Percentiles rank a stretch among this genome's conserved stretches.
phyloP scores from a whole-genome alignment of 37 sponge, comb jelly and placozoan genomes.

The Tethya wilhelma region DNA sequence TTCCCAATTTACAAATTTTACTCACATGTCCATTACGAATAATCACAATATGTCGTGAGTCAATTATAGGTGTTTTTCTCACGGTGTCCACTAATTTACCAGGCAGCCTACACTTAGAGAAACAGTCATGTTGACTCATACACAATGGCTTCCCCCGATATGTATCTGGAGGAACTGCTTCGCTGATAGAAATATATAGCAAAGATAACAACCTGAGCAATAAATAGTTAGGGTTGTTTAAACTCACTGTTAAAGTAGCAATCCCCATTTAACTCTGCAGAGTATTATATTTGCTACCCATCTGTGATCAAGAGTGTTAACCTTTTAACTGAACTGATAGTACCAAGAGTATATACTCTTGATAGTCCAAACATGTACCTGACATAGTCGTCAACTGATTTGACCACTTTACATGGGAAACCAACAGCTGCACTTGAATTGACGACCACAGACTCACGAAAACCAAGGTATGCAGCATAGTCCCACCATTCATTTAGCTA shows the following conservation, averaged over 20 bases:
- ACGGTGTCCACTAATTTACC: slow-evolving; percentile 35
- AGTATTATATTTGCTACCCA: slow-evolving; percentile 19
- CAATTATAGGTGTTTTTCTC: slow-evolving; percentile 25
- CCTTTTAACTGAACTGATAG: no score
- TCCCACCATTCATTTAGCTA: slow-evolving; percentile 95
- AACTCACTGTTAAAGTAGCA: slow-evolving; percentile 45
- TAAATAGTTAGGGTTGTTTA: background rate
- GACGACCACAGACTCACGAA: slow-evolving; percentile 66
- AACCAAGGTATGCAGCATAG: slow-evolving; percentile 81
- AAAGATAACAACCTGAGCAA: no score
- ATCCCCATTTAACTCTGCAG: slow-evolving; percentile 26
- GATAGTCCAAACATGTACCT: slow-evolving; percentile 3
- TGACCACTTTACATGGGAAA: slow-evolving; percentile 32
- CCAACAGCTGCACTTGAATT: slow-evolving; percentile 72
- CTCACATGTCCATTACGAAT: slow-evolving; percentile 82
- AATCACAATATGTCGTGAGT: slow-evolving; percentile 66
- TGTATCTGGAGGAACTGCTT: slow-evolving; percentile 62
- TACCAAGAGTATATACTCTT: background rate
- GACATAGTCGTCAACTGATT: slow-evolving; percentile 21
- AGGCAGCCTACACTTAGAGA: slow-evolving; percentile 74
- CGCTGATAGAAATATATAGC: slow-evolving; percentile 9
- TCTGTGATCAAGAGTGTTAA: slow-evolving; percentile 11
- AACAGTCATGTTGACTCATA: slow-evolving; percentile 72
- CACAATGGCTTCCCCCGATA: slow-evolving; percentile 60
- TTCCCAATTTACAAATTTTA: no score